Conservation (phyloP, 1,140 invertebrate species). For the Polyergus mexicanus region DNA sequence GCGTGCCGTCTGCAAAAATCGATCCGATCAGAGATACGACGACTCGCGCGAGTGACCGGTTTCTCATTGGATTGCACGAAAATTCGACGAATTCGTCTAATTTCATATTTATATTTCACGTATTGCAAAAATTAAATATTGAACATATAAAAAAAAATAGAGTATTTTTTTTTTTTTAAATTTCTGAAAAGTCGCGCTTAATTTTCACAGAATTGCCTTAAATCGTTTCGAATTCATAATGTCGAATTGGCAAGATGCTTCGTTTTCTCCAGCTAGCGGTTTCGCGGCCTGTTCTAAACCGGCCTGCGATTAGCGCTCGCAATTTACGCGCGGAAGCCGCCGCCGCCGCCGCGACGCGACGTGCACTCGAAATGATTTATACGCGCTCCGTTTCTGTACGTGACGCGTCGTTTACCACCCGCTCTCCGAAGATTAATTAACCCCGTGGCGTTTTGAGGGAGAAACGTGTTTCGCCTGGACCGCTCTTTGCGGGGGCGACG, state of each 20-base stretch:
- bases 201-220: too few relatives aligned
- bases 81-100: neutral
- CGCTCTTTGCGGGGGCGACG: neutral
- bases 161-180: neutral
- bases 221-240: slow-evolving; percentile 1
- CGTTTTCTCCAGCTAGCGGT: slow-evolving; percentile 28
- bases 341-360: slow-evolving; percentile 35
- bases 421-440: slow-evolving; percentile 61
- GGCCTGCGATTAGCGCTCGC: slow-evolving; percentile 52
- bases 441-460: slow-evolving; percentile 45
- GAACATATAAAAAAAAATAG: neutral
- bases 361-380: slow-evolving; percentile 60
- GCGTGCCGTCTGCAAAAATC: slow-evolving; percentile 51
- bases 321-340: slow-evolving; percentile 58
- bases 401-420: slow-evolving; percentile 63
- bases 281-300: slow-evolving; percentile 42
- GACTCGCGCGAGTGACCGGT: slow-evolving; percentile 28
- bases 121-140: neutral
- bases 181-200: neutral
- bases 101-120: neutral
- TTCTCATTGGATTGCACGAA: neutral
- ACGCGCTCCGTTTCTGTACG: slow-evolving; percentile 55
- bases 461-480: slow-evolving; percentile 49
- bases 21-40: slow-evolving; percentile 28
- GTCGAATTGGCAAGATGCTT: slow-evolving; percentile 8